phyloP scores from a whole-genome alignment of 92 coral and sea anemone genomes.

The Heteractis magnifica region DNA sequence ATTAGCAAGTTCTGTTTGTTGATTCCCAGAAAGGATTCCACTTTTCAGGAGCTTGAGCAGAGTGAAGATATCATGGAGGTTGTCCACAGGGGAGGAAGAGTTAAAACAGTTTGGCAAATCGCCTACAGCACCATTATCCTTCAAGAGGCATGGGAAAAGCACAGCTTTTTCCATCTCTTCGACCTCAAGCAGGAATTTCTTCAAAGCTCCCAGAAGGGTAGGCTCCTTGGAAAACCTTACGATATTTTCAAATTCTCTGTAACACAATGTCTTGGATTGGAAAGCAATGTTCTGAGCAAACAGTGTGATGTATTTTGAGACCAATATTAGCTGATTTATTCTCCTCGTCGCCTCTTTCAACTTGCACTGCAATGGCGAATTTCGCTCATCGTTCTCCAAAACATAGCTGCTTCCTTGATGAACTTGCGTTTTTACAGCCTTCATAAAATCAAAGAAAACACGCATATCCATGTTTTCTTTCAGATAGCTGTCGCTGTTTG shows the following conservation, averaged over 20 bases:
- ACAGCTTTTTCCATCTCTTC: constrained; percentile 80
- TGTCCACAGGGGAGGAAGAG: constrained; percentile 23
- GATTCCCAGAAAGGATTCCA: constrained; percentile 61
- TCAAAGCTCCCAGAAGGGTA: constrained; percentile 54
- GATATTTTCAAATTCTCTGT: constrained; percentile 54
- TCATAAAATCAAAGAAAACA: constrained; percentile 69
- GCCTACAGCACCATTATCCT: constrained; percentile 46
- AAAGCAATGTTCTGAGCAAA: constrained; percentile 41
- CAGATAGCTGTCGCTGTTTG: constrained; percentile 41
- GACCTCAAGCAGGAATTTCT: constrained; percentile 61
- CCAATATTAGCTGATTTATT: constrained; percentile 59
- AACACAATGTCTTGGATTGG: constrained; percentile 35
- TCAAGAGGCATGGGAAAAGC: constrained; percentile 68
- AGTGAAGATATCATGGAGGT: constrained; percentile 62
- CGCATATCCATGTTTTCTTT: constrained; percentile 69
- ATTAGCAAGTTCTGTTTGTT: constrained; percentile 44
- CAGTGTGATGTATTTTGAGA: constrained; percentile 60
- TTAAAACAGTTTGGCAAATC: constrained; percentile 30
- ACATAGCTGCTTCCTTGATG: constrained; percentile 46
- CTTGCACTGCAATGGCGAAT: constrained; percentile 62
- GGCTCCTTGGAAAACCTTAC: constrained; percentile 33
- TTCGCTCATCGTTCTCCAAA: constrained; percentile 51
- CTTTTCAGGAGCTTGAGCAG: constrained; percentile 59
- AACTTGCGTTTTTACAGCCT: constrained; percentile 68
- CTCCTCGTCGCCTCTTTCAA: constrained; percentile 60